Percentiles rank a stretch among this genome's conserved stretches.
Evolutionary conservation across 2,113 vertebrate genomes (phyloP).

Genomic region (human): DNA sequence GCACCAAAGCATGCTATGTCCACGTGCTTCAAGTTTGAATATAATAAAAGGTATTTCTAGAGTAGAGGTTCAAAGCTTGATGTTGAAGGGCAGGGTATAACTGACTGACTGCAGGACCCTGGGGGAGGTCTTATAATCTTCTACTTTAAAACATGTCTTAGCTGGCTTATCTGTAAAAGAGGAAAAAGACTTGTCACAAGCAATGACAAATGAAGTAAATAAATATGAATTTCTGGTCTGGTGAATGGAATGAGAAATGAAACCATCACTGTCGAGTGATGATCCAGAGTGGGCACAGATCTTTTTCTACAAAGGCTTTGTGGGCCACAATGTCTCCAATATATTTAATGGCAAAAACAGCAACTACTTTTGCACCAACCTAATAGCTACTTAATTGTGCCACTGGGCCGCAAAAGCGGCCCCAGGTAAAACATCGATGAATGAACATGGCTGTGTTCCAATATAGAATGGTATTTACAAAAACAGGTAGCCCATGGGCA

Average conservation of each 20-base stretch:
- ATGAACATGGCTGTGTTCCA: neutral
- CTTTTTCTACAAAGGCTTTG: neutral
- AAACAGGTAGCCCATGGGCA: neutral
- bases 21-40: neutral
- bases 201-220: neutral
- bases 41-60: slow-evolving; percentile 8
- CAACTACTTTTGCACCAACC: too few relatives aligned
- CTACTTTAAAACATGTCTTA: slow-evolving; percentile 17
- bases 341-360: too few relatives aligned
- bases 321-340: neutral
- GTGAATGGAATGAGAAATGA: neutral
- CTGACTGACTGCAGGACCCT: neutral
- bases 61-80: neutral
- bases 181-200: slow-evolving; percentile 29
- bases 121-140: neutral
- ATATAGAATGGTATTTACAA: neutral
- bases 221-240: neutral
- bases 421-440: neutral
- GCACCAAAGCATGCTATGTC: neutral
- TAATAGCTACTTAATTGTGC: neutral
- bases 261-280: neutral
- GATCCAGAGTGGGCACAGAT: neutral
- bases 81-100: neutral
- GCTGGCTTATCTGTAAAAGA: slow-evolving; percentile 1
- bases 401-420: neutral